Evolutionary conservation across 2,888 invertebrate species (phyloP).

Genomic region (Hyles lineata): DNA sequence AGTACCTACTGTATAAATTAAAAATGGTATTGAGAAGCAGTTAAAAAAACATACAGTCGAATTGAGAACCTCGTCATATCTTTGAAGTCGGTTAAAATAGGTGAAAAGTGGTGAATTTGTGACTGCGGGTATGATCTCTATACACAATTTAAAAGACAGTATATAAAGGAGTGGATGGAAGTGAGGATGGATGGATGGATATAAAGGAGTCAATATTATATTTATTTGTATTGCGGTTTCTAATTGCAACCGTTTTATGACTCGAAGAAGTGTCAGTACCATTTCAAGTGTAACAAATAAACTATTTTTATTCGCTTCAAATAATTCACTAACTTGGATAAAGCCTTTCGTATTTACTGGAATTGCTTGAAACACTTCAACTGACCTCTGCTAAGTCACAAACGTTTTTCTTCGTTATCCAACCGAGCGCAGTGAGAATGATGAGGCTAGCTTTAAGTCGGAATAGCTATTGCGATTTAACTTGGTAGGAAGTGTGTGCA

Average conservation of each 20-base stretch:
- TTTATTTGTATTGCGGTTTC: neutral
- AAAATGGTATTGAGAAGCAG: no score
- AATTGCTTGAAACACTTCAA: conserved; percentile 12
- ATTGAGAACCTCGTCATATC: no score
- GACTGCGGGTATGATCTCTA: no score
- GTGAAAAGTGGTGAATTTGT: no score
- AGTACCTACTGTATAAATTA: no score
- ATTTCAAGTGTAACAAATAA: neutral
- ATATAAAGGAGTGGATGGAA: neutral
- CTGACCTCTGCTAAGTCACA: conserved; percentile 23
- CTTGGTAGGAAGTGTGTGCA: no score
- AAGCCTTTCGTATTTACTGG: conserved; percentile 5
- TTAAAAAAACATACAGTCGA: no score
- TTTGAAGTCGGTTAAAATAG: no score
- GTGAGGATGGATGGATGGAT: no score
- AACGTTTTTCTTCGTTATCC: conserved; percentile 27
- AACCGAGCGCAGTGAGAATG: neutral
- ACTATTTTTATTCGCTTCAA: neutral
- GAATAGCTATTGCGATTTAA: neutral
- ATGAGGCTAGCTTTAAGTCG: neutral
- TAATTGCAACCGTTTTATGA: no score
- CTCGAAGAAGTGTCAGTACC: no score
- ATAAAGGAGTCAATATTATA: neutral
- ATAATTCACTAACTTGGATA: neutral
- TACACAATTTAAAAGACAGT: neutral